Conservation (phyloP, 2,797 vertebrate genomes). For the Holocentrus rufus region DNA sequence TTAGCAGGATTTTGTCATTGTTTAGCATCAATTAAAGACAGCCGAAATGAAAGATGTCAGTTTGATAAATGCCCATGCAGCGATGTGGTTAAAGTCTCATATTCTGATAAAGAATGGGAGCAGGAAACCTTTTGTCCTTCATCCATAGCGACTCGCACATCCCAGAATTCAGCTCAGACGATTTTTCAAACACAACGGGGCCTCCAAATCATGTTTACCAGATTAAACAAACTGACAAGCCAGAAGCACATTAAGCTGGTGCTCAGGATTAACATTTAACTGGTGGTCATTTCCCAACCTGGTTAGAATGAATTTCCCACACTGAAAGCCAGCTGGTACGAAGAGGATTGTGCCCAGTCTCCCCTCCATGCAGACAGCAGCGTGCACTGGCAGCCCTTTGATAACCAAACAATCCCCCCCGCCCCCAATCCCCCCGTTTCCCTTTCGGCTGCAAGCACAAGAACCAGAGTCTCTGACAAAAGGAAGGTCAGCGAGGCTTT, state of each 20-base stretch:
- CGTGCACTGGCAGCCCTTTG: constrained; percentile 2
- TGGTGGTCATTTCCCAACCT: constrained; percentile 23
- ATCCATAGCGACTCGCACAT: not conserved
- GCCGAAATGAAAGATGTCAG: not conserved
- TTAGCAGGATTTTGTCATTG: not conserved
- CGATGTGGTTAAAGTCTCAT: not conserved
- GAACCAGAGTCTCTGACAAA: constrained; percentile 32
- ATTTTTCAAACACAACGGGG: not conserved
- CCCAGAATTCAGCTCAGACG: not conserved
- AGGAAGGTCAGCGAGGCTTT: constrained; percentile 29
- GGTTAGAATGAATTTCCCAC: constrained; percentile 26
- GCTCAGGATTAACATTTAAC: not conserved
- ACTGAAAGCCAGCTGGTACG: constrained; percentile 15
- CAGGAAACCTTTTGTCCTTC: not conserved
- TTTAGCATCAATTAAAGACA: not conserved
- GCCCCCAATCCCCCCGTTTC: not conserved
- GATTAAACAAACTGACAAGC: not conserved
- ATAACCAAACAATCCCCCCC: constrained; percentile 15
- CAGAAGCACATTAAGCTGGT: not conserved
- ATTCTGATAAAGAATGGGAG: not conserved
- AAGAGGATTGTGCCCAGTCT: not conserved
- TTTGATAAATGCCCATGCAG: not conserved
- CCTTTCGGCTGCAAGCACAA: constrained; percentile 13
- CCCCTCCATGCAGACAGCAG: constrained; percentile 7
- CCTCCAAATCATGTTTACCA: not conserved